Evolutionary conservation across 2,888 invertebrate genomes (phyloP).

Genomic region (Bursaphelenchus okinawaensis): DNA sequence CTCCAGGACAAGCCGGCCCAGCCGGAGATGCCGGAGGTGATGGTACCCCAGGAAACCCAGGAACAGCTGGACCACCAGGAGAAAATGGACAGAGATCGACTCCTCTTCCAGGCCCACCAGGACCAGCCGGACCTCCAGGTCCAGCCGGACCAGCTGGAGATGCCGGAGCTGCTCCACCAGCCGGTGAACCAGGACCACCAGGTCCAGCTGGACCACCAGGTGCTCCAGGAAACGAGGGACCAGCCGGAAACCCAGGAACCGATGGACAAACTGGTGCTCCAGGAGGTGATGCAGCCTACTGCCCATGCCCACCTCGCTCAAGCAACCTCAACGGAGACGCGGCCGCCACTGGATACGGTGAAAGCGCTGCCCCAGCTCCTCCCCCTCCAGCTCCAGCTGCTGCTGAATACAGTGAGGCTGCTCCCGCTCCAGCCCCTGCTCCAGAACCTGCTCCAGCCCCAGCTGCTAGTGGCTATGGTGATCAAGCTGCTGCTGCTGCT

Average conservation of each 20-base stretch:
- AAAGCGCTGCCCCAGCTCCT: no score
- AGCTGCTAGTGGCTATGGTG: neutral
- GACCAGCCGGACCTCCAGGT: conserved; percentile 8
- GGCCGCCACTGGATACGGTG: conserved; percentile 4
- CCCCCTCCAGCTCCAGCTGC: no score
- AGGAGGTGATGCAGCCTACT: conserved; percentile 22
- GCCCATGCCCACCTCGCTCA: conserved; percentile 21
- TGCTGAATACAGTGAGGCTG: no score
- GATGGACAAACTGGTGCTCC: conserved; percentile 6
- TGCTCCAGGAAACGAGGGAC: neutral
- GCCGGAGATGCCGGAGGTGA: conserved; percentile 27
- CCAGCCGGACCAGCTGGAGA: conserved; percentile 19
- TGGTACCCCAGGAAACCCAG: conserved; percentile 26
- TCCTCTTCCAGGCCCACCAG: conserved; percentile 1
- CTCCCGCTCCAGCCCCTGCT: no score
- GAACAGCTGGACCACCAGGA: conserved; percentile 2
- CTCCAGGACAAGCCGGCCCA: conserved; percentile 39
- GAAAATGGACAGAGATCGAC: conserved; percentile 11
- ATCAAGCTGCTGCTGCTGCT: neutral
- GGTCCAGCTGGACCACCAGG: neutral
- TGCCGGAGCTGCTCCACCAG: conserved; percentile 13
- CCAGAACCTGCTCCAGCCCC: neutral
- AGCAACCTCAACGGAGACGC: neutral
- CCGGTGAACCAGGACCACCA: conserved; percentile 16
- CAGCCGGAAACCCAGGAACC: neutral